phyloP scores from a whole-genome alignment of 2,113 vertebrate genomes.

The Mus musculus region DNA sequence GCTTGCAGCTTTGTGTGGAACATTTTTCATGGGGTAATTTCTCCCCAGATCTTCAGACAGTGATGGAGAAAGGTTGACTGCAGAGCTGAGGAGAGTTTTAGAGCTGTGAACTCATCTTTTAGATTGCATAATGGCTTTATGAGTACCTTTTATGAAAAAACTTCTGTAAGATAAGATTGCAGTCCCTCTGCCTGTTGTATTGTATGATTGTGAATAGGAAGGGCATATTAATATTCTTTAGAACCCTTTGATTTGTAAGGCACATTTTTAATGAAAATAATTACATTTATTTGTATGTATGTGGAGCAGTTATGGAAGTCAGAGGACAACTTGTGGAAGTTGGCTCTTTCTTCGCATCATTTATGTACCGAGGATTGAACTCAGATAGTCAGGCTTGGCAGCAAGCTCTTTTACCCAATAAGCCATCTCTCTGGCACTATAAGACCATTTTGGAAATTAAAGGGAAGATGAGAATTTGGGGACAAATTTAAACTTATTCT shows the following conservation, averaged over 20 bases:
- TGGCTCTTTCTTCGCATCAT: background rate
- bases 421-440: background rate
- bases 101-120: slow-evolving; percentile 19
- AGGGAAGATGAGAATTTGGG: slow-evolving; percentile 47
- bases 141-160: slow-evolving; percentile 22
- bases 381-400: background rate
- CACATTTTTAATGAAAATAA: background rate
- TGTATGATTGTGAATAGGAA: slow-evolving; percentile 59
- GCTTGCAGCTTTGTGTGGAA: slow-evolving; percentile 60
- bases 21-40: slow-evolving; percentile 32
- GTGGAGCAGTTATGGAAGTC: background rate
- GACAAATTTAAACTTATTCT: slow-evolving; percentile 44
- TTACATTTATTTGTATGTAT: background rate
- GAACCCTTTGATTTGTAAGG: slow-evolving; percentile 60
- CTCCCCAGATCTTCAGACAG: slow-evolving; percentile 27
- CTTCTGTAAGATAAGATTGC: background rate
- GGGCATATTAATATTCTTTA: slow-evolving; percentile 35
- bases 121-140: slow-evolving; percentile 42
- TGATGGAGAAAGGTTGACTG: slow-evolving; percentile 33
- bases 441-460: slow-evolving; percentile 39
- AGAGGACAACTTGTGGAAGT: background rate
- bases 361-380: background rate
- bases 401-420: background rate
- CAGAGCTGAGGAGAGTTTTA: slow-evolving; percentile 46
- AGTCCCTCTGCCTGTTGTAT: background rate